Evolutionary conservation across 2,888 invertebrate genomes (phyloP), one percentile per base, ranked within the genome.

Genomic region (Rambutsinella grinnellia): DNA sequence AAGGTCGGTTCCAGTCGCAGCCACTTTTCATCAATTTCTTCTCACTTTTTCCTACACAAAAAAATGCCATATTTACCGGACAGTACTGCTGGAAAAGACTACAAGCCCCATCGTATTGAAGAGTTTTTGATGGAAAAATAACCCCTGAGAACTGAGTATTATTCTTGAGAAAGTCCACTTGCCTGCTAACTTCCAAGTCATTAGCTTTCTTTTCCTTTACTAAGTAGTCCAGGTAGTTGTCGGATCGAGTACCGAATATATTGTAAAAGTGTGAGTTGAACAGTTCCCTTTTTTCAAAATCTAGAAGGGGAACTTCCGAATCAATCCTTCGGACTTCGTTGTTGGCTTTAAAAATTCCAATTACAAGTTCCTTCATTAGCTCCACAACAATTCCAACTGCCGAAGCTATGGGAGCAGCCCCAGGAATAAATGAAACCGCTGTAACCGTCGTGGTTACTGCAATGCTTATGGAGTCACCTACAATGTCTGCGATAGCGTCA

Each of bases 401-500:
- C 1, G 44, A 8, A 2, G 67, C 21, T 0, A 76, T 1, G 0
- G 77, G 74, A 6, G 72, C 79, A 1, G 47, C 44, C 2, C 69
- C 72, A 36, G 79, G 77, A 2, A 28, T 66, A 13, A 74, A 3
- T 1, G 77, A 62, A 2, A 60, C 17, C 1, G 47, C 68, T 2
- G 60, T 46, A 2, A 60, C 62, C 0, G 58, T 49, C 3, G 53
- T 27, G 0, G 74, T 68, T 3, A 77, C 60, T 0, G 62, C 72
- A 36, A 80, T 79, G 46, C 69, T 67, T 5, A 80, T 23, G 0
- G 76, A 58, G 1, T 60, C 67, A 2, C 26, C 17, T 1, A 79
- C 79, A 57, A 80, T 76, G 27, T 79, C 74, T n/a, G 76, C 76
- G 10, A 80, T 69, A 10, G 80, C 80, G 56, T 79, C 80, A 49